Percentiles rank a stretch among this genome's conserved stretches.
Conservation (phyloP, 2,797 vertebrate genomes). For the Gambelia wislizenii region DNA sequence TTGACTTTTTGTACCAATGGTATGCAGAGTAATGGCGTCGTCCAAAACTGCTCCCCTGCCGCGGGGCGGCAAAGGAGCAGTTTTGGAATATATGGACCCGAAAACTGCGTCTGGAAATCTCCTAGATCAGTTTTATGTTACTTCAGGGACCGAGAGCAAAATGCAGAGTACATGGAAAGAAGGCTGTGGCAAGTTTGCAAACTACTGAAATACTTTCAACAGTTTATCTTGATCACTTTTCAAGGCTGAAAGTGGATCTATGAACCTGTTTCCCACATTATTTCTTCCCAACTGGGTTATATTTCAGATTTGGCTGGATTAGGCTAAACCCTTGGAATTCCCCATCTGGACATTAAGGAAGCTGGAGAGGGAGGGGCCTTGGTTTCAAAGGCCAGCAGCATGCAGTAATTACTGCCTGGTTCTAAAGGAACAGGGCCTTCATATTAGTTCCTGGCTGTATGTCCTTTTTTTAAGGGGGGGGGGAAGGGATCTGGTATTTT, state of each 20-base stretch:
- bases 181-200: slow-evolving; percentile 71
- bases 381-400: slow-evolving; percentile 75
- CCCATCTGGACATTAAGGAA: slow-evolving; percentile 77
- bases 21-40: no score
- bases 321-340: slow-evolving; percentile 78
- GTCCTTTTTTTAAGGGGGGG: no score
- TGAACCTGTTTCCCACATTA: slow-evolving; percentile 79
- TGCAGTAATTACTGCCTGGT: slow-evolving; percentile 67
- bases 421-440: slow-evolving; percentile 55
- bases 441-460: no score
- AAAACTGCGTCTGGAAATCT: no score
- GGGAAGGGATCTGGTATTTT: no score
- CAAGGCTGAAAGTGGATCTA: slow-evolving; percentile 76
- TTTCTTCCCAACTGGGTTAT: slow-evolving; percentile 76
- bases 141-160: slow-evolving; percentile 65
- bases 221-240: slow-evolving; percentile 78
- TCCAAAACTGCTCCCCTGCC: no score
- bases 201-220: slow-evolving; percentile 69
- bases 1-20: not conserved
- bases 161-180: slow-evolving; percentile 65
- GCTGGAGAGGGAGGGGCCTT: slow-evolving; percentile 57
- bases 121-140: slow-evolving; percentile 65
- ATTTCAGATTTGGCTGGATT: slow-evolving; percentile 79
- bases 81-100: no score
- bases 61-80: no score